phyloP scores from a whole-genome alignment of 2,888 invertebrate species.

The Caenorhabditis japonica region DNA sequence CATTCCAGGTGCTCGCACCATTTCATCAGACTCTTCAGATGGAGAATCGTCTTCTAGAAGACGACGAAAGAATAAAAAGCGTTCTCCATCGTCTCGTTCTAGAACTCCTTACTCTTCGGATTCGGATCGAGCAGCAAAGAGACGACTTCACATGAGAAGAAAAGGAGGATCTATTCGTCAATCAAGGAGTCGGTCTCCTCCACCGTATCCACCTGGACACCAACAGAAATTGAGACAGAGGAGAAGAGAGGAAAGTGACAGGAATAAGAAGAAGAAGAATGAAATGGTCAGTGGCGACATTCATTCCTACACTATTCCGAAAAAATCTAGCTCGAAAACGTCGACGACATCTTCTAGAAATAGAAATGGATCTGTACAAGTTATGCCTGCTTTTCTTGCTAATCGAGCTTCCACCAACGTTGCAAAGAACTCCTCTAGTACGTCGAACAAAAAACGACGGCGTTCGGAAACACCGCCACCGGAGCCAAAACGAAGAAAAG shows the following conservation, averaged over 20 bases:
- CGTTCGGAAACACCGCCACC: constrained; percentile 21
- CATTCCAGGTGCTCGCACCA: not conserved
- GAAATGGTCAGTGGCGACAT: constrained; percentile 25
- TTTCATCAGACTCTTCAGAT: not conserved
- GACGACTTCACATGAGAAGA: constrained; percentile 13
- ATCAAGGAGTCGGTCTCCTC: constrained; percentile 39
- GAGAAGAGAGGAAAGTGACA: constrained; percentile 8
- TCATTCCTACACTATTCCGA: constrained; percentile 32
- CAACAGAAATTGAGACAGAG: constrained; percentile 12
- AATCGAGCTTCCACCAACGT: not conserved
- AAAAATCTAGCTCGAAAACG: not conserved
- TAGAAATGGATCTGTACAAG: not conserved
- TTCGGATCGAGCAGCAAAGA: not conserved
- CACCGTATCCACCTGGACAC: constrained; percentile 43
- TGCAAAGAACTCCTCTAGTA: no score
- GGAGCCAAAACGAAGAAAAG: constrained; percentile 13
- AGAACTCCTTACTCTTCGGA: constrained; percentile 14
- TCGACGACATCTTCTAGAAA: constrained; percentile 7
- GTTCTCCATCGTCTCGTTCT: not conserved
- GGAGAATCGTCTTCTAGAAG: not conserved
- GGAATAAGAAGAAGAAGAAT: constrained; percentile 6
- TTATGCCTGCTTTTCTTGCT: constrained; percentile 10
- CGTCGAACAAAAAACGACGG: not conserved
- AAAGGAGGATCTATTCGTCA: not conserved
- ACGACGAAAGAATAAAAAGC: not conserved